Conservation (phyloP, 64 coral and sea anemone genomes). For the Stichodactyla mertensii region DNA sequence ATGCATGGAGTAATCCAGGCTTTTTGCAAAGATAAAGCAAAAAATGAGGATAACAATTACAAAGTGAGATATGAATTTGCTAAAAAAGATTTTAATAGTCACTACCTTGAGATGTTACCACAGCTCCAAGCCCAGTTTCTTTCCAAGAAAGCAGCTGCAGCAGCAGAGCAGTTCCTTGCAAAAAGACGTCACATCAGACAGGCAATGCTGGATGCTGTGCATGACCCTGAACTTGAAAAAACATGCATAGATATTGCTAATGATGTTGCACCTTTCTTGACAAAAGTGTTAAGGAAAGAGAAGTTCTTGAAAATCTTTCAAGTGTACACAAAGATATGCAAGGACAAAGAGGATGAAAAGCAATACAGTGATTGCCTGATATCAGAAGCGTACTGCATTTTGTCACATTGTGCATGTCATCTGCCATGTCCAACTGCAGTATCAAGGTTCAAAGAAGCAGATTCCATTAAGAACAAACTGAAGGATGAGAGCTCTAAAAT, state of each 20-base stretch:
- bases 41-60: slow-evolving; percentile 29
- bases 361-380: slow-evolving; percentile 79
- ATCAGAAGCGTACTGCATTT: slow-evolving; percentile 76
- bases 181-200: slow-evolving; percentile 77
- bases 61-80: slow-evolving; percentile 37
- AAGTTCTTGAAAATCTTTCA: slow-evolving; percentile 72
- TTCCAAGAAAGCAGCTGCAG: slow-evolving; percentile 26
- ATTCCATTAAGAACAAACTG: slow-evolving; percentile 58
- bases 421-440: slow-evolving; percentile 77
- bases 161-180: slow-evolving; percentile 49
- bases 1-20: slow-evolving; percentile 81
- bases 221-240: slow-evolving; percentile 53
- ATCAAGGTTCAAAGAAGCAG: slow-evolving; percentile 62
- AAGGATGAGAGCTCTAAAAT: slow-evolving; percentile 55
- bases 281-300: slow-evolving; percentile 70
- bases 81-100: slow-evolving; percentile 66
- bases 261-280: slow-evolving; percentile 66
- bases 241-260: slow-evolving; percentile 71
- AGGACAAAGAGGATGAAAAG: slow-evolving; percentile 41
- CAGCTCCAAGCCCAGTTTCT: slow-evolving; percentile 46
- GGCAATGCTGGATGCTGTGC: slow-evolving; percentile 49
- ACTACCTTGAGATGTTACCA: slow-evolving; percentile 60
- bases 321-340: slow-evolving; percentile 52
- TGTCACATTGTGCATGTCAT: slow-evolving; percentile 87
- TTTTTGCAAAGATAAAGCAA: slow-evolving; percentile 54